These are phyloP conservation scores for Oreochromis spilurus DNA, from an alignment of 2,113 vertebrate genomes.

Conservation along the genomic window DNA sequence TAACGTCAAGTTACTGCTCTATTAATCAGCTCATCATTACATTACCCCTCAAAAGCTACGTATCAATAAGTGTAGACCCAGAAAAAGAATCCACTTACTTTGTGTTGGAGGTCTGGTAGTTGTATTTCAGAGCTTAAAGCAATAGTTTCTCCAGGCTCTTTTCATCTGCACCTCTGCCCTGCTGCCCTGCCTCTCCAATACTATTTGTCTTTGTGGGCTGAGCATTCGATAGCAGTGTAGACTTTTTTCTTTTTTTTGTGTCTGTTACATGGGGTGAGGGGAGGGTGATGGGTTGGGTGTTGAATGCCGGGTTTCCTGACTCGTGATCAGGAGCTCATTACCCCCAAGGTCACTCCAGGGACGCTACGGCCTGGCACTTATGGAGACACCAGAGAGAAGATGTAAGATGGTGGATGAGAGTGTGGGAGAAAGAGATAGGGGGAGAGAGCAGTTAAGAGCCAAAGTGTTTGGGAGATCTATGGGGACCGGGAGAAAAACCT, in stretches of 20 bases:
- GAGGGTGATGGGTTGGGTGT: conserved; percentile 48
- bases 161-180: conserved; percentile 68
- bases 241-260: conserved; percentile 18
- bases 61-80: background rate
- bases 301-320: conserved; percentile 68
- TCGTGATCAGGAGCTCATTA: conserved; percentile 77
- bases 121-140: conserved; percentile 54
- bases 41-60: background rate
- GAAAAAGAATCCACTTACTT: conserved; percentile 67
- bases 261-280: conserved; percentile 45
- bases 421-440: background rate
- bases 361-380: conserved; percentile 55
- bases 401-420: conserved; percentile 29
- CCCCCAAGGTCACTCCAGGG: conserved; percentile 76
- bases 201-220: conserved; percentile 66
- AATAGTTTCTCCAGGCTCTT: conserved; percentile 63
- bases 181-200: conserved; percentile 55
- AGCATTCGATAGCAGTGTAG: conserved; percentile 61
- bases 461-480: conserved; percentile 15
- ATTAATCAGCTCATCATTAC: background rate
- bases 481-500: background rate
- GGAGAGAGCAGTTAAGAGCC: conserved; percentile 7
- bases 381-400: conserved; percentile 38
- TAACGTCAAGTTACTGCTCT: background rate
- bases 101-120: conserved; percentile 67